These are phyloP conservation scores for Hippocampus guttulatus DNA, from an alignment of 2,113 vertebrate species.

Conservation along the genomic window DNA sequence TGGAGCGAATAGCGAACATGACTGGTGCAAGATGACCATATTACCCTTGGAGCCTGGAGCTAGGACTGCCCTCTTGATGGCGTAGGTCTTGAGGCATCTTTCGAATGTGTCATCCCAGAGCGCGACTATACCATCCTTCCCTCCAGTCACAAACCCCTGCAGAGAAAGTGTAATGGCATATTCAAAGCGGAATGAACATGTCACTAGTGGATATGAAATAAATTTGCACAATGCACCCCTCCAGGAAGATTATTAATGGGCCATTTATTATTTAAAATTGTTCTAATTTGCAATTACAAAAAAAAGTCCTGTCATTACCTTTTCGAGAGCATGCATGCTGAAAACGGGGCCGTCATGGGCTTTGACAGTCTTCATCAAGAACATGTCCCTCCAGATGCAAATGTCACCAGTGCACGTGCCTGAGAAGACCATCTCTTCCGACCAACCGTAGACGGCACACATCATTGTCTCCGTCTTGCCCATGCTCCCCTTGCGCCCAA, in stretches of 20 bases:
- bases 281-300: not conserved
- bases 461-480: conserved; percentile 95
- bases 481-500: conserved; percentile 88
- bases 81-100: conserved; percentile 96
- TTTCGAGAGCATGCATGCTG: conserved; percentile 96
- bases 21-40: conserved; percentile 4
- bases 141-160: conserved; percentile 96
- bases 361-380: conserved; percentile 95
- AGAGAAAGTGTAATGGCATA: conserved; percentile 11
- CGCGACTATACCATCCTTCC: conserved; percentile 93
- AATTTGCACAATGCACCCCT: not conserved
- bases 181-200: conserved; percentile 10
- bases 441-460: conserved; percentile 95
- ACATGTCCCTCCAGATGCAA: conserved; percentile 96
- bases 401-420: conserved; percentile 93
- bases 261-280: not conserved
- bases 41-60: conserved; percentile 97
- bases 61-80: conserved; percentile 92
- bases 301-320: conserved; percentile 68
- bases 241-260: not conserved
- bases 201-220: not conserved
- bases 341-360: conserved; percentile 97
- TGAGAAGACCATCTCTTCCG: conserved; percentile 95
- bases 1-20: conserved; percentile 11
- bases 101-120: conserved; percentile 98